Evolutionary conservation across 2,797 vertebrate species (phyloP), one percentile per base, ranked within the genome.

Genomic region (Phrynocephalus vlangalii): DNA sequence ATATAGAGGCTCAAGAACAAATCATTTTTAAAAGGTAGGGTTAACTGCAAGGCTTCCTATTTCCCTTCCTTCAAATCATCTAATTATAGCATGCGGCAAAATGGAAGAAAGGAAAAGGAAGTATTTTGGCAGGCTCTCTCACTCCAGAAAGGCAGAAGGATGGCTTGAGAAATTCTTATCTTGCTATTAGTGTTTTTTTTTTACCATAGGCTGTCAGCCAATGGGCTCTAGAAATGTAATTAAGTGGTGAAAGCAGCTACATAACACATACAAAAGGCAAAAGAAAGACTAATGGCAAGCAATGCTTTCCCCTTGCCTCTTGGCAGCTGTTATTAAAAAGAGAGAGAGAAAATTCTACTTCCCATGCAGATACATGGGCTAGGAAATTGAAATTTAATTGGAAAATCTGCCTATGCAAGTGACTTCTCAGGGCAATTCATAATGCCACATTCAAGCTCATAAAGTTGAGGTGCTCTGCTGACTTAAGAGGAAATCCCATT

Each of bases 361-460:
- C 88, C 87, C 88, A 63, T 89, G 79, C 83, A 92, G 92, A 89
- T 93, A 91, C 91, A 52, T 1, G 75, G 94, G 85, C 86, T 91
- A 94, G 89, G 91, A 86, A 92, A 91, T 83, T 81, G 85, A 93
- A 91, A 90, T 94, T 86, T 87, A 91, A 89, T 96, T 93, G 91
- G 89, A 91, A 94, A 91, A 76, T 7, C 70, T 90, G 88, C 90
- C 90, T 93, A 89, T 88, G 33, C 91, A 90, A 92, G 60, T 93
- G 86, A 93, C 90, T 91, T 90, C 81, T 94, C 90, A 86, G 79
- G 28, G 8, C 70, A 82, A 52, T 50, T 75, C 28, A 26, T 63
- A 75, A 75, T 1, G 30, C 33, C 50, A 76, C 44, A 66, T 22
- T 85, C 67, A 66, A 38, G 8, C 24, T 26, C 5, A n/a, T 30